Evolutionary conservation across 1,140 invertebrate species (phyloP).

Genomic region (Propsilocerus akamusi): DNA sequence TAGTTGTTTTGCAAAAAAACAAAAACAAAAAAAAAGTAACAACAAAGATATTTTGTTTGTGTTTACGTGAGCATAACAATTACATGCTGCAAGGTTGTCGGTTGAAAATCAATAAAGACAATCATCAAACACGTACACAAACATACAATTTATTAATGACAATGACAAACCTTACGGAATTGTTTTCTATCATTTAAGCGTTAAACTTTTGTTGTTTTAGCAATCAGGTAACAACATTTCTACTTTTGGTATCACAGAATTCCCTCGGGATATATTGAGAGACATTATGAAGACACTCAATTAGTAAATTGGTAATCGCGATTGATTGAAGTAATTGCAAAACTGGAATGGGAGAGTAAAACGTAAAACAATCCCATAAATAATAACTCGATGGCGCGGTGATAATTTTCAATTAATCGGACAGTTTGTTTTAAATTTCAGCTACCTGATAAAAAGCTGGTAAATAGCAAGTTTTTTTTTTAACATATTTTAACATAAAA

Average conservation of each 20-base stretch:
- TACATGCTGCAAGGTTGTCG: too few species aligned
- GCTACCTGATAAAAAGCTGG: background rate
- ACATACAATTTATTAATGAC: background rate
- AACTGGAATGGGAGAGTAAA: background rate
- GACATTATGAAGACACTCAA: too few species aligned
- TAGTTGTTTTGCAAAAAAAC: too few species aligned
- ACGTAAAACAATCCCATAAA: too few species aligned
- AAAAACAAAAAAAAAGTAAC: too few species aligned
- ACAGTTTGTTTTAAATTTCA: background rate
- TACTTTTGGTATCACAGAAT: background rate
- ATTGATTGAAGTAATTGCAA: background rate
- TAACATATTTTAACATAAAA: background rate
- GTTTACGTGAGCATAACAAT: too few species aligned
- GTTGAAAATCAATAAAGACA: too few species aligned
- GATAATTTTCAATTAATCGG: too few species aligned
- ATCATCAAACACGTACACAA: too few species aligned
- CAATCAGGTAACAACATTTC: background rate
- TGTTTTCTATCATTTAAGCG: background rate
- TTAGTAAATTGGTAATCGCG: too few species aligned
- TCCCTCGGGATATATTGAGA: background rate
- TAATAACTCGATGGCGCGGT: too few species aligned
- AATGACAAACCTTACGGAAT: background rate
- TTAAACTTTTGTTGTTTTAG: background rate
- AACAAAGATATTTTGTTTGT: too few species aligned
- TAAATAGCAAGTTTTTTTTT: background rate